Percentiles rank a stretch among this genome's conserved stretches.
Conservation (phyloP, 2,888 invertebrate species). For the Drosophila algonquin region DNA sequence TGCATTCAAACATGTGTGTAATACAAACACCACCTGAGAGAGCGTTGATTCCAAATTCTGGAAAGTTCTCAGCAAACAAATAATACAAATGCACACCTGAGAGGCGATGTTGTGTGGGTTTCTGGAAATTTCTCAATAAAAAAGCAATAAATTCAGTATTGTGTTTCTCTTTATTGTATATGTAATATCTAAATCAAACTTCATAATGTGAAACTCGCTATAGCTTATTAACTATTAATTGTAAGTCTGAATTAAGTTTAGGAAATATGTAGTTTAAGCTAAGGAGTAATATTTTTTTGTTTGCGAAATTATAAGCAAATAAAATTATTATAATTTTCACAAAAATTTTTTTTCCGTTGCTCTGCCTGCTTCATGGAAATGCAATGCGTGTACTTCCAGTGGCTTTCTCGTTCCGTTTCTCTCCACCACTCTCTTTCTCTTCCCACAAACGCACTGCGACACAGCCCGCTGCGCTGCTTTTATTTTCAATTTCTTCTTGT, state of each 20-base stretch:
- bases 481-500: slow-evolving; percentile 38
- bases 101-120: neutral
- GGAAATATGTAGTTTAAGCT: slow-evolving; percentile 51
- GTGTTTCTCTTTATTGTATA: slow-evolving; percentile 50
- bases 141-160: slow-evolving; percentile 34
- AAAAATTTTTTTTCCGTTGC: slow-evolving; percentile 28
- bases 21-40: neutral
- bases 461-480: slow-evolving; percentile 23
- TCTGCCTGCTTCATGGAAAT: slow-evolving; percentile 25
- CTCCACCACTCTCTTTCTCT: slow-evolving; percentile 6
- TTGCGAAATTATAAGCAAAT: slow-evolving; percentile 50
- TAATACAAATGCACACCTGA: neutral
- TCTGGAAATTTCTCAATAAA: slow-evolving; percentile 11
- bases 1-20: neutral
- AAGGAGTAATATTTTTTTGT: slow-evolving; percentile 37
- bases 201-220: slow-evolving; percentile 68
- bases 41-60: neutral
- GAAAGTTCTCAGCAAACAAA: neutral
- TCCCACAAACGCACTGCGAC: slow-evolving; percentile 21
- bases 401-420: slow-evolving; percentile 25
- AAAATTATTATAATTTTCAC: slow-evolving; percentile 58
- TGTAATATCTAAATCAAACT: slow-evolving; percentile 60
- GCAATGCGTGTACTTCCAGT: slow-evolving; percentile 36
- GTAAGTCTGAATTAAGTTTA: slow-evolving; percentile 72
- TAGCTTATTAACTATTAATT: slow-evolving; percentile 63